phyloP scores from a whole-genome alignment of 1,140 invertebrate species.

The Leptinotarsa undecemlineata region DNA sequence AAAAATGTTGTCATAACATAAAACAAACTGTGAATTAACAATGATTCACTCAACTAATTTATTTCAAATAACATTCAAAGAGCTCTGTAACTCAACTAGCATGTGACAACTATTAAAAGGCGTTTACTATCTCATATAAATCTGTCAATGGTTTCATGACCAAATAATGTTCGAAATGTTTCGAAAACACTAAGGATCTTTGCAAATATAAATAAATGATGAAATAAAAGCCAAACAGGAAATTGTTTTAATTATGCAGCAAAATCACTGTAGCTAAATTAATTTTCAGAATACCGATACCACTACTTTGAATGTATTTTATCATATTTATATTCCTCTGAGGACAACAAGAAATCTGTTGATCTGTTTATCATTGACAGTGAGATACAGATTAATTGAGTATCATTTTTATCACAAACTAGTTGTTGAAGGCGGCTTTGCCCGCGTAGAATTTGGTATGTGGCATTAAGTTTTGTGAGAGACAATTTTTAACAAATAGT shows the following conservation, averaged over 20 bases:
- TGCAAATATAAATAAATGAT: background rate
- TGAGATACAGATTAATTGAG: too few relatives aligned
- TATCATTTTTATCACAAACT: too few relatives aligned
- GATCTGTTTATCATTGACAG: too few relatives aligned
- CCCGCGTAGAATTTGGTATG: too few relatives aligned
- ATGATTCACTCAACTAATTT: background rate
- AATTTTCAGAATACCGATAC: too few relatives aligned
- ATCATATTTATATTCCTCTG: too few relatives aligned
- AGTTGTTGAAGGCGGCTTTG: too few relatives aligned
- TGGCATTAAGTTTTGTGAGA: too few relatives aligned
- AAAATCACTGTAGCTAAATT: too few relatives aligned
- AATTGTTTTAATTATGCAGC: background rate
- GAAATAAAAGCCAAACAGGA: background rate
- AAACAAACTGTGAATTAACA: constrained; percentile 1
- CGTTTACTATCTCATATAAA: constrained; percentile 4
- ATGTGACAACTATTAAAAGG: constrained; percentile 13
- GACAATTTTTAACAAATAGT: too few relatives aligned
- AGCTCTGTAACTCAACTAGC: background rate
- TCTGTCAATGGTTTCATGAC: background rate
- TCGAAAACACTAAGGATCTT: background rate
- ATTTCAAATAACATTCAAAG: constrained; percentile 7
- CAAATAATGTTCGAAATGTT: background rate
- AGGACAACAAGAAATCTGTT: too few relatives aligned
- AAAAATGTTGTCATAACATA: background rate
- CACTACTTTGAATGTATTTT: too few relatives aligned